Evolutionary conservation across 2,113 vertebrate species (phyloP).

Genomic region (Cygnus atratus): DNA sequence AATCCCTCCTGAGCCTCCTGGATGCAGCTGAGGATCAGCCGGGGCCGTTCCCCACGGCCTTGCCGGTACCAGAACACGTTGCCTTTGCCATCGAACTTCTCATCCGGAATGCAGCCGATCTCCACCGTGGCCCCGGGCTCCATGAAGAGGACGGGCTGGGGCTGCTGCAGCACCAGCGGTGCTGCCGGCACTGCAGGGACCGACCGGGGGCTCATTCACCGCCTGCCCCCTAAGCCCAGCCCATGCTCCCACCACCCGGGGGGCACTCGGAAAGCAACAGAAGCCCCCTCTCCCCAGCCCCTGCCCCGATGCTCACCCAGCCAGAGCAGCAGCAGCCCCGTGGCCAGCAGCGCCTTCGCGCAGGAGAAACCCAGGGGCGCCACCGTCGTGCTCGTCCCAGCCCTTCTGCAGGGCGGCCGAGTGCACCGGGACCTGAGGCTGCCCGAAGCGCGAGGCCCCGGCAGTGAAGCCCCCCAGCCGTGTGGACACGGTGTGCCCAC

Average conservation of each 20-base stretch:
- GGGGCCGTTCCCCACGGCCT: not conserved
- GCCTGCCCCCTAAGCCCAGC: too few relatives aligned
- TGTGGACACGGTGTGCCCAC: not conserved
- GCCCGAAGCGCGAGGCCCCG: not conserved
- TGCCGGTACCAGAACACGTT: not conserved
- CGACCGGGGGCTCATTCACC: too few relatives aligned
- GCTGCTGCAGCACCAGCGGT: too few relatives aligned
- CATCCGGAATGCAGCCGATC: rapidly evolving
- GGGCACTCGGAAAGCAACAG: too few relatives aligned
- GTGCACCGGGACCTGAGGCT: too few relatives aligned
- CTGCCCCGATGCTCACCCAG: not conserved
- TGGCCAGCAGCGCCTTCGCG: not conserved
- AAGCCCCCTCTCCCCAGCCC: too few relatives aligned
- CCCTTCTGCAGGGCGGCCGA: not conserved
- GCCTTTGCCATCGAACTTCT: rapidly evolving
- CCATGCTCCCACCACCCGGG: too few relatives aligned
- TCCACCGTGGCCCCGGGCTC: not conserved
- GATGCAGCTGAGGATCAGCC: rapidly evolving
- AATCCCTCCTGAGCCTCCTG: rapidly evolving
- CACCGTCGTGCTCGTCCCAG: not conserved
- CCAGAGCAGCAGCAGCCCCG: not conserved
- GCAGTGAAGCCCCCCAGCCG: not conserved
- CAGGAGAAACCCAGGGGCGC: not conserved
- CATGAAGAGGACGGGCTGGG: not conserved
- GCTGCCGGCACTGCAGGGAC: too few relatives aligned